Conservation (phyloP, 2,888 invertebrate genomes). For the Cyrtodaria siliqua region DNA sequence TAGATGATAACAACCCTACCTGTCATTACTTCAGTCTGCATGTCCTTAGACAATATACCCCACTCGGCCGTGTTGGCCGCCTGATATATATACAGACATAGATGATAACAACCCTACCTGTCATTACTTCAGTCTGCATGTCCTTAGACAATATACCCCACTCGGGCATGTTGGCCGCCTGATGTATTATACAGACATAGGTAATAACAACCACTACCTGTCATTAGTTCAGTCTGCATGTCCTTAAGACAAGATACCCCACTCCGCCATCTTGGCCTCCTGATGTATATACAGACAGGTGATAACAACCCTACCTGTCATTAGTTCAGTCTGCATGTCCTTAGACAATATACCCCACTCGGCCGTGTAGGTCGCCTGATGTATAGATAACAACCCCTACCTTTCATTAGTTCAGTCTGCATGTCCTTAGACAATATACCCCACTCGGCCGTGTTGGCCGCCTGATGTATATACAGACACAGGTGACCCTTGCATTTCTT, state of each 20-base stretch:
- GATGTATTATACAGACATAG: no score
- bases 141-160: no score
- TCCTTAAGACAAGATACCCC: constrained; percentile 69
- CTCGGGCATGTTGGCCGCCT: no score
- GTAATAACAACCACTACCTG: no score
- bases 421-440: constrained; percentile 63
- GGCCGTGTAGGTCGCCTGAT: constrained; percentile 71
- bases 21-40: no score
- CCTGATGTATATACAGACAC: constrained; percentile 76
- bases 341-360: constrained; percentile 73
- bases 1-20: no score
- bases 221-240: constrained; percentile 68
- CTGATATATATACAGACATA: no score
- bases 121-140: no score
- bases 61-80: no score
- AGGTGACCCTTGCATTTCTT: constrained; percentile 76
- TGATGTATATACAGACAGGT: constrained; percentile 78
- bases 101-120: no score
- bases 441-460: constrained; percentile 75
- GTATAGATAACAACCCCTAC: constrained; percentile 76
- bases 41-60: no score
- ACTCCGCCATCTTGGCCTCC: constrained; percentile 70
- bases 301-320: no score
- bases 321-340: constrained; percentile 66
- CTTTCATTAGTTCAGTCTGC: constrained; percentile 70